phyloP scores from a whole-genome alignment of 2,888 invertebrate species.

The Drosophila diplacantha region DNA sequence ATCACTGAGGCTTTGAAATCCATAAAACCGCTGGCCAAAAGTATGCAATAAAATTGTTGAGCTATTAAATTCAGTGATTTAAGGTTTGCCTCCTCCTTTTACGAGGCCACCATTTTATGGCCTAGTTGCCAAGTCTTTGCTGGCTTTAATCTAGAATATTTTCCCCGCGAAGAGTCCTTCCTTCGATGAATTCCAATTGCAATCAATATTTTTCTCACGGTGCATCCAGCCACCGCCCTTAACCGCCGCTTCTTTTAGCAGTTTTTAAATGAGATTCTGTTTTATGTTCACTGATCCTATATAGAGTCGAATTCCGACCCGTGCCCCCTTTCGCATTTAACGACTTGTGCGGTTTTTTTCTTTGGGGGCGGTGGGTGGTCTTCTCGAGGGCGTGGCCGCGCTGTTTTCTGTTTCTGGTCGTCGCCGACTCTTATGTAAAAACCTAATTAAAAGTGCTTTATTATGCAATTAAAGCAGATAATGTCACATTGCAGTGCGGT shows the following conservation, averaged over 20 bases:
- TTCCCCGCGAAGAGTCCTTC: background rate
- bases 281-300: slow-evolving; percentile 36
- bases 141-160: too few relatives aligned
- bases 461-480: slow-evolving; percentile 71
- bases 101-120: background rate
- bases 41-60: slow-evolving; percentile 1
- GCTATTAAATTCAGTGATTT: background rate
- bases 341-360: slow-evolving; percentile 38
- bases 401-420: slow-evolving; percentile 21
- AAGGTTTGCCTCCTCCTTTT: background rate
- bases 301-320: slow-evolving; percentile 31
- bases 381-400: slow-evolving; percentile 15
- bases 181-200: background rate
- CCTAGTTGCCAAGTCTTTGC: background rate
- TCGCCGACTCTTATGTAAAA: slow-evolving; percentile 46
- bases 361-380: background rate
- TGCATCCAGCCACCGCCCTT: slow-evolving; percentile 22
- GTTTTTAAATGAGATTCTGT: slow-evolving; percentile 43
- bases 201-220: slow-evolving; percentile 4
- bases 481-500: slow-evolving; percentile 55
- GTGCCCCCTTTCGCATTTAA: slow-evolving; percentile 24
- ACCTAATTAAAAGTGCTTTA: slow-evolving; percentile 72
- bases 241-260: slow-evolving; percentile 28
- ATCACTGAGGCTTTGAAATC: background rate
- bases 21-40: background rate